A percentile compares a stretch with the other conserved stretches of the same genome.
phyloP scores from a whole-genome alignment of 2,797 vertebrate genomes.

The Tympanoctomys barrerae region DNA sequence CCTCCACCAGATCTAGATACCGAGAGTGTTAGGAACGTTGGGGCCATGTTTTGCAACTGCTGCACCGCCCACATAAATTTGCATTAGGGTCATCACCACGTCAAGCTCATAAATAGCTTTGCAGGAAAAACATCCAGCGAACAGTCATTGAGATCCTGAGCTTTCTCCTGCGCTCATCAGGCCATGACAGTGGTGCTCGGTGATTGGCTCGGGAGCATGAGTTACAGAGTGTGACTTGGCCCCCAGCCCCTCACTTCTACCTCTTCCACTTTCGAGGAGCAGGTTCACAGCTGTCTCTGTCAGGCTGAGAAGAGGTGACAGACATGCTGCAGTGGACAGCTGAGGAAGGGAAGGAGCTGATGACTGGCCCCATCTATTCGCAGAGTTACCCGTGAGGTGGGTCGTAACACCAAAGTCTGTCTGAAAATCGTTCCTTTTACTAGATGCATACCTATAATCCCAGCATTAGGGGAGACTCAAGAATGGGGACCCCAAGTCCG shows the following conservation, averaged over 20 bases:
- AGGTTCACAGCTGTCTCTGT: slow-evolving; percentile 50
- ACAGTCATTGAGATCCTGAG: background rate
- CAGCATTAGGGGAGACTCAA: background rate
- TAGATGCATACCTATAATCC: background rate
- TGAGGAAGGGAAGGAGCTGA: background rate
- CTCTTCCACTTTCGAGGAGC: background rate
- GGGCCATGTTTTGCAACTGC: background rate
- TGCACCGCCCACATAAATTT: background rate
- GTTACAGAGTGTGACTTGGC: slow-evolving; percentile 17
- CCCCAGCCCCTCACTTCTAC: background rate
- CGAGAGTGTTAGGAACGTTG: background rate
- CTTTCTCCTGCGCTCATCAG: background rate
- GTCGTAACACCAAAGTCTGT: background rate
- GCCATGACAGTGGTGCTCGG: background rate
- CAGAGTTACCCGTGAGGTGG: background rate
- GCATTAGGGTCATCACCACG: background rate
- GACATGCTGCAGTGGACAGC: background rate
- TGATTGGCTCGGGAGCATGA: background rate
- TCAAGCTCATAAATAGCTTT: background rate
- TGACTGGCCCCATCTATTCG: slow-evolving; percentile 22
- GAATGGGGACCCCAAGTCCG: background rate
- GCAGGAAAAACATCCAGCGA: background rate
- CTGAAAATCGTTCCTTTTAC: background rate
- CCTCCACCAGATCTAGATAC: background rate
- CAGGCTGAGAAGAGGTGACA: slow-evolving; percentile 24